Evolutionary conservation across 35 echinoderm and acorn worm species (phyloP), one percentile per base, ranked within the genome.

Genomic region (Antedon bifida): DNA sequence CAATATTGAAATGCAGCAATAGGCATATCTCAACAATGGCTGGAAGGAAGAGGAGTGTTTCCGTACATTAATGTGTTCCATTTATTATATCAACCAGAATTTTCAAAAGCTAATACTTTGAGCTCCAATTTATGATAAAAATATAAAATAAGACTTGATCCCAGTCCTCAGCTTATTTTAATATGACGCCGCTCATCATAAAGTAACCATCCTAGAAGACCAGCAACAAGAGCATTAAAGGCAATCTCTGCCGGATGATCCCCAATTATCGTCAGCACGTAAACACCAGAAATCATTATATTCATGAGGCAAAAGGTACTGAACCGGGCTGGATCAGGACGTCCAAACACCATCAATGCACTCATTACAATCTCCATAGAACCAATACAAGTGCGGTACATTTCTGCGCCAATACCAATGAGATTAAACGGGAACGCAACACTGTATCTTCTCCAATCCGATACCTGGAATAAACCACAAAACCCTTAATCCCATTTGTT

Each of bases 381-480:
- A 0, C 84, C 91, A 0, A 89, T 77, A 29, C 86, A 30, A 10
- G 88, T 34, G 0, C 82, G 77, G 56, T 90, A 94, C 85, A 94
- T 74, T 28, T 88, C 88, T 4, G 91, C 84, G 29, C 84, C 32
- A 29, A 82, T 79, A 21, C 91, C 91, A 12, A 89, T 30, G 28
- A 44, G 51, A 30, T 85, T 81, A 32, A 94, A 82, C 23, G 91
- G 91, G 87, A 94, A 94, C 76, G 90, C 91, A 26, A 7, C 16
- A 1, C 80, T 73, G 64, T 77, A 90, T 26, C 84, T 26, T 46
- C 81, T 64, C 35, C 85, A 86, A 21, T 74, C 42, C 30, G 88
- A 90, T 10, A 74, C 46, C 88, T 90, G 76, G 36, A 28, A 78
- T 35, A 75, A 34, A 73, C 35, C 73, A 64, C 11, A 45, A 83